phyloP scores from a whole-genome alignment of 2,888 invertebrate species.

The Ectobius pallidus region DNA sequence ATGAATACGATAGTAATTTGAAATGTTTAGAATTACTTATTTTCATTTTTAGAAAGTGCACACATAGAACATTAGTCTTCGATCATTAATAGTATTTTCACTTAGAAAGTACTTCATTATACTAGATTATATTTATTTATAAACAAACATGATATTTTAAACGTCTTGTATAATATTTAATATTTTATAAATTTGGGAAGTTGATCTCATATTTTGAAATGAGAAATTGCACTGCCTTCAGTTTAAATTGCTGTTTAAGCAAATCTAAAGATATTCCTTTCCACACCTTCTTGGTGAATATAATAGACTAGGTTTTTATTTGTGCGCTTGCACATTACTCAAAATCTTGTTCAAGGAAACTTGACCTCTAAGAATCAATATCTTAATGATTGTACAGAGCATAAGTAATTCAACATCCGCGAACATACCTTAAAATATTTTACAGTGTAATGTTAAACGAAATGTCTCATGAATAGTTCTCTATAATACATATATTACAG shows the following conservation, averaged over 20 bases:
- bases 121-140: not conserved
- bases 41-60: not conserved
- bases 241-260: not conserved
- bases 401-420: too few relatives aligned
- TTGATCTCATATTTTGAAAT: not conserved
- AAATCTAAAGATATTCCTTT: not conserved
- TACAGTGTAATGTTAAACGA: too few relatives aligned
- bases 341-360: slow-evolving; percentile 3
- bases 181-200: slow-evolving; percentile 6
- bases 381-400: too few relatives aligned
- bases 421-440: too few relatives aligned
- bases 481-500: too few relatives aligned
- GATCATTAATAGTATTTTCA: not conserved
- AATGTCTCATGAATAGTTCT: too few relatives aligned
- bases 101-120: not conserved
- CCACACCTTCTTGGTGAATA: not conserved
- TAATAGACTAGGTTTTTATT: not conserved
- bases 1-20: not conserved
- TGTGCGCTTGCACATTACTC: too few relatives aligned
- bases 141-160: not conserved
- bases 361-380: not conserved
- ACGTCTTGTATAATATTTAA: not conserved
- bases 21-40: slow-evolving; percentile 4
- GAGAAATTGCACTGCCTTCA: not conserved
- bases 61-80: not conserved